phyloP scores from a whole-genome alignment of 2,888 invertebrate species.

The Patella ulyssiponensis region DNA sequence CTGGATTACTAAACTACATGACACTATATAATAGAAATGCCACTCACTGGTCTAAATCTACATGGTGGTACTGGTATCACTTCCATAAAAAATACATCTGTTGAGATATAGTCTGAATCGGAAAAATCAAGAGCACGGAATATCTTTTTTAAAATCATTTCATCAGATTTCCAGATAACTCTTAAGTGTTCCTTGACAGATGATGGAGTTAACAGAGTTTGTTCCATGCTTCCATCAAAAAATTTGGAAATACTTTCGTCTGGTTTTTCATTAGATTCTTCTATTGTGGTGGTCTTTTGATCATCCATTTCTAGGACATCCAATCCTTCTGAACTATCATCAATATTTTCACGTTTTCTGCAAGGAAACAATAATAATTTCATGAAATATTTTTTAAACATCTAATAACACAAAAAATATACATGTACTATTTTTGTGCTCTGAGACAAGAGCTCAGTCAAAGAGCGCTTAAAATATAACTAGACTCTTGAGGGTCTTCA shows the following conservation, averaged over 20 bases:
- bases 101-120: constrained; percentile 72
- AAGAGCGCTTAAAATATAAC: no score
- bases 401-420: no score
- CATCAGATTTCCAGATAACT: constrained; percentile 74
- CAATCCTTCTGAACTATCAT: constrained; percentile 1
- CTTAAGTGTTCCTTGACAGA: constrained; percentile 77
- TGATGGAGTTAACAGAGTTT: constrained; percentile 59
- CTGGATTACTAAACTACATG: not conserved
- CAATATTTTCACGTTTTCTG: not conserved
- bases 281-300: not conserved
- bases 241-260: not conserved
- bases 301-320: constrained; percentile 4
- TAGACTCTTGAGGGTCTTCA: no score
- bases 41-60: constrained; percentile 83
- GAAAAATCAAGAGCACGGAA: constrained; percentile 60
- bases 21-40: not conserved
- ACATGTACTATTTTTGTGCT: no score
- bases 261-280: not conserved
- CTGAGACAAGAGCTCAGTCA: no score
- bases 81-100: constrained; percentile 90
- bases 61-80: constrained; percentile 89
- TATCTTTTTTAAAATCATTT: constrained; percentile 80
- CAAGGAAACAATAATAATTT: no score
- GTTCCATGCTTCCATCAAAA: not conserved
- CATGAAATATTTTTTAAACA: no score